Conservation (phyloP, 2,888 invertebrate species). For the Dryobota labecula region DNA sequence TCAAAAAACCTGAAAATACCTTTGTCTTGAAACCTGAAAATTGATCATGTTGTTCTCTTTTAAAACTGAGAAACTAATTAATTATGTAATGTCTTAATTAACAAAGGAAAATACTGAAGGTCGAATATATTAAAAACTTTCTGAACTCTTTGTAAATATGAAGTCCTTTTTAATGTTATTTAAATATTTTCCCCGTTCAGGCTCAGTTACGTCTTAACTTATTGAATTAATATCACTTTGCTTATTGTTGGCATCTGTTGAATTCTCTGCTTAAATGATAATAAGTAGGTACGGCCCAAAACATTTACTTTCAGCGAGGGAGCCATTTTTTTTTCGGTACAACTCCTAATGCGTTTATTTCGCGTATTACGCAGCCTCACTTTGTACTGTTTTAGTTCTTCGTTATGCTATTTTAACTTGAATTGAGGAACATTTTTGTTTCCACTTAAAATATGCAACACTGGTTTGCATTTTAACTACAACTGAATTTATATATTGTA, state of each 20-base stretch:
- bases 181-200: slow-evolving; percentile 37
- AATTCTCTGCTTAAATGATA: slow-evolving; percentile 30
- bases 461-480: not conserved
- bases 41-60: not conserved
- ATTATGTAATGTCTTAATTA: not conserved
- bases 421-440: not conserved
- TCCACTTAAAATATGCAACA: not conserved
- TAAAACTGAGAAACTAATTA: not conserved
- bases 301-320: slow-evolving; percentile 41
- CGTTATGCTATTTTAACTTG: not conserved
- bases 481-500: not conserved
- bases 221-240: slow-evolving; percentile 49
- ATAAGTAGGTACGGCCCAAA: slow-evolving; percentile 36
- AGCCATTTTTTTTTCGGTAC: slow-evolving; percentile 23
- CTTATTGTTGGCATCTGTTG: slow-evolving; percentile 55
- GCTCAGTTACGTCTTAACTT: slow-evolving; percentile 37
- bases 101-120: slow-evolving; percentile 2
- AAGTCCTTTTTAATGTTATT: slow-evolving; percentile 37
- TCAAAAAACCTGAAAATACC: too few species aligned
- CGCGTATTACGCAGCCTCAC: slow-evolving; percentile 7
- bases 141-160: slow-evolving; percentile 6
- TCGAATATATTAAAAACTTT: not conserved
- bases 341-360: slow-evolving; percentile 46
- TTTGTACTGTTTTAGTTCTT: not conserved
- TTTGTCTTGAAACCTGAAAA: not conserved